These are phyloP conservation scores for Lonchura striata DNA, from an alignment of 2,113 vertebrate species.

Conservation along the genomic window DNA sequence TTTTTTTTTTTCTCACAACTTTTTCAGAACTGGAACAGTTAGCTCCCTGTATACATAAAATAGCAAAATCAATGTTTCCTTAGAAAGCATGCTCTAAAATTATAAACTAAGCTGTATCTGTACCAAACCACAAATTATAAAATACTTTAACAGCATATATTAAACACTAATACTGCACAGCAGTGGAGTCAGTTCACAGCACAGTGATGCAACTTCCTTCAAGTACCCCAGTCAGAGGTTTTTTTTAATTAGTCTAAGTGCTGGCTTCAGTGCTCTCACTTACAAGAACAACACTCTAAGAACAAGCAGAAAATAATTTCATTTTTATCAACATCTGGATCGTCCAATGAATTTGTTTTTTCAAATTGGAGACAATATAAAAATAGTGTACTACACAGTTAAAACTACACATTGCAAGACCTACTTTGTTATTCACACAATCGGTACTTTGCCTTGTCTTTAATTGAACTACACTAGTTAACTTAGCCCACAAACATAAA, in stretches of 20 bases:
- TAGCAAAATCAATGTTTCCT: background rate
- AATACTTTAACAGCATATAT: background rate
- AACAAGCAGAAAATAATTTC: background rate
- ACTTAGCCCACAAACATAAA: background rate
- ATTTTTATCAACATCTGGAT: background rate
- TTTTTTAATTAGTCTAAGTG: background rate
- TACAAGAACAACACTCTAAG: background rate
- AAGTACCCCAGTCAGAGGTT: background rate
- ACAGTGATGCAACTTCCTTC: background rate
- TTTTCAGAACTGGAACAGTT: background rate
- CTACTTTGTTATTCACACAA: background rate
- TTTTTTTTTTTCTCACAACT: background rate
- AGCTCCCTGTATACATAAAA: background rate
- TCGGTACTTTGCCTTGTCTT: background rate
- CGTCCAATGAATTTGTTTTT: background rate
- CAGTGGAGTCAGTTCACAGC: background rate
- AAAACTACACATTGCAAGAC: background rate
- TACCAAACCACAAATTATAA: background rate
- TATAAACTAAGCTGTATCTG: background rate
- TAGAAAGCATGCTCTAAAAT: conserved; percentile 2
- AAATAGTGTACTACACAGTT: background rate
- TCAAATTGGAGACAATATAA: background rate
- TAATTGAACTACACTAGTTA: background rate
- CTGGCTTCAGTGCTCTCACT: background rate
- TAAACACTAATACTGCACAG: background rate